Percentiles rank a stretch among this genome's conserved stretches.
Conservation (phyloP, 2,888 invertebrate genomes). For the Trimorus sp. region DNA sequence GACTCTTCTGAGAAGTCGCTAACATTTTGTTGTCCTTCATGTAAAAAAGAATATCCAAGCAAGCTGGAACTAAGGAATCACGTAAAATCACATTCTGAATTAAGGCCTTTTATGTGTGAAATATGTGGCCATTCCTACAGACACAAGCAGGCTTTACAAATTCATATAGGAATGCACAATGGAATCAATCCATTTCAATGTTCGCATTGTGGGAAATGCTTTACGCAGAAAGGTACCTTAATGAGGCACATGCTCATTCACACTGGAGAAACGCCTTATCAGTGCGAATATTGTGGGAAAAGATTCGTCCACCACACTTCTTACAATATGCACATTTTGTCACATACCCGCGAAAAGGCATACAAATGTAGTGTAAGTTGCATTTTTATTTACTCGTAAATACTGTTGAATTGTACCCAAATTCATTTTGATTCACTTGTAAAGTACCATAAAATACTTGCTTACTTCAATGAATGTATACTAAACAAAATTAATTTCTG, state of each 20-base stretch:
- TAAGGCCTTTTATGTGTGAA: slow-evolving; percentile 81
- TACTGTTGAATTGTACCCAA: neutral
- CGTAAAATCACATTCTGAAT: slow-evolving; percentile 72
- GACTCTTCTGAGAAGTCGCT: neutral
- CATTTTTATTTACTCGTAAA: neutral
- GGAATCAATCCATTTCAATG: slow-evolving; percentile 85
- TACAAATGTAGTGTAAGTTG: slow-evolving; percentile 69
- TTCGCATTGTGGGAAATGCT: slow-evolving; percentile 84
- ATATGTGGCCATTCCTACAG: slow-evolving; percentile 85
- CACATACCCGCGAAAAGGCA: slow-evolving; percentile 82
- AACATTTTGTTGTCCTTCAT: slow-evolving; percentile 70
- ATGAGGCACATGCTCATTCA: slow-evolving; percentile 85
- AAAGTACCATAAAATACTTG: too few species aligned
- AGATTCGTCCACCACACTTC: slow-evolving; percentile 87
- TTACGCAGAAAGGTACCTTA: slow-evolving; percentile 85
- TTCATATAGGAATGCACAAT: slow-evolving; percentile 85
- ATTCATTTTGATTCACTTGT: too few species aligned
- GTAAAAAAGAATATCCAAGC: slow-evolving; percentile 72
- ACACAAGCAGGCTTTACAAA: slow-evolving; percentile 85
- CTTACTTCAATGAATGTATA: too few species aligned
- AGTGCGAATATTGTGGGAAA: slow-evolving; percentile 86
- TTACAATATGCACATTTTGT: slow-evolving; percentile 87
- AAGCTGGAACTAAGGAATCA: slow-evolving; percentile 72
- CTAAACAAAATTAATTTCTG: too few species aligned
- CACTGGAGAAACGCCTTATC: slow-evolving; percentile 84